Base-by-base conservation (phyloP, 1,140 invertebrate genomes). In the Bombus ignitus region DNA sequence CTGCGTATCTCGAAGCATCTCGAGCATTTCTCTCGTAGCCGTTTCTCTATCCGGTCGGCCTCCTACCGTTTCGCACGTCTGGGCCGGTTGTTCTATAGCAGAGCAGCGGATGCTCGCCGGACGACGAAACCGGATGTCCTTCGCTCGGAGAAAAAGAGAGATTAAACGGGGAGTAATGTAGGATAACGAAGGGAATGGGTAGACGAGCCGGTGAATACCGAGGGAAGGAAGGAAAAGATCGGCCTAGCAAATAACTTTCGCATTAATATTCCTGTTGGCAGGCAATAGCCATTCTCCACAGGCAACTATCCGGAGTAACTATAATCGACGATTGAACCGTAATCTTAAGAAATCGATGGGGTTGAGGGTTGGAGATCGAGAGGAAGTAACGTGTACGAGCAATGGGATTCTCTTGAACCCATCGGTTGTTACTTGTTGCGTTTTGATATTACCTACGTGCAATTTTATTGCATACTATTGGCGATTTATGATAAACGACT, bases 241-340 rank as follows among this genome's bases (percentile, higher is more conserved):
- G 37, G 18, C 70, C 87, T 83, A n/a, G 81, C 87, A 87, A 93
- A 92, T 92, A 91, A 85, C 91, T 92, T 93, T 93, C 87, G 88
- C 92, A 92, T 93, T 93, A 93, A 93, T 93, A 92, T 92, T 92
- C 90, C 90, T 87, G 92, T 93, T 92, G 92, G 90, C 90, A 92
- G 91, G 86, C 89, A 89, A 91, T 91, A 80, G 87, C 81, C 84
- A 88, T 90, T 90, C 47, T 53, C 89, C 91, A 92, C 90, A 89
- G 91, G 89, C 91, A 81, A 87, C 81, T 84, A 88, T 91, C 77
- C 82, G 86, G 89, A 85, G 81, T 79, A 82, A 65, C n/a, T 42
- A 89, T 91, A 90, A 91, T 90, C 89, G 87, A 85, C 87, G 80
- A 91, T 88, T 87, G 77, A 68, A 68, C 68, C 70, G 84, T 91